These are phyloP conservation scores for Syngnathus typhle DNA, from an alignment of 2,113 vertebrate genomes.

Conservation along the genomic window DNA sequence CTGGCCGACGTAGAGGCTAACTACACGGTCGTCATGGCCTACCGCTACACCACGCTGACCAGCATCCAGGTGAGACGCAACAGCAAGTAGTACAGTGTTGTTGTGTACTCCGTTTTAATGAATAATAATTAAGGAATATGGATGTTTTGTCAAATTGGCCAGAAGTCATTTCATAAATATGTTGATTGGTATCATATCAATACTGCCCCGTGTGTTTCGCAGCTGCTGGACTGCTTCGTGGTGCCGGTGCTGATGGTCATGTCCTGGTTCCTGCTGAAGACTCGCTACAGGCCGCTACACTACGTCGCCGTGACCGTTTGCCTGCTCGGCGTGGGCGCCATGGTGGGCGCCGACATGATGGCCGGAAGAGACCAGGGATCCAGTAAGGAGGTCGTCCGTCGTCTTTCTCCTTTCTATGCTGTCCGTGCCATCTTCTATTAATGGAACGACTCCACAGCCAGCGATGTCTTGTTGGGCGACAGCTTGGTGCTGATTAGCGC, in stretches of 20 bases:
- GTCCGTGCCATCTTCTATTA: fast-evolving
- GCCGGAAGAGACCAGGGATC: constrained; percentile 75
- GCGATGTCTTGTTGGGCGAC: constrained; percentile 81
- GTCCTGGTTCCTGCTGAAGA: constrained; percentile 85
- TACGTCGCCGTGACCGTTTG: constrained; percentile 83
- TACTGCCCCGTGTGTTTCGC: constrained; percentile 29
- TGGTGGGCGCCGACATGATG: constrained; percentile 91
- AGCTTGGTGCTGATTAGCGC: constrained; percentile 86
- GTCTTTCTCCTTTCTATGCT: not conserved
- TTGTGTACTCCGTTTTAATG: no score
- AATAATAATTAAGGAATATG: not conserved
- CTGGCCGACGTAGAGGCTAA: constrained; percentile 92
- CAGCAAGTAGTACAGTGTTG: not conserved
- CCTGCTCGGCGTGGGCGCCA: constrained; percentile 87
- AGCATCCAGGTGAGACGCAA: constrained; percentile 85
- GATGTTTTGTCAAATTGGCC: no score
- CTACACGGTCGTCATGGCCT: constrained; percentile 87
- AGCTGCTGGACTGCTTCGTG: constrained; percentile 96
- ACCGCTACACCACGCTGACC: constrained; percentile 90
- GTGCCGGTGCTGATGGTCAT: constrained; percentile 94
- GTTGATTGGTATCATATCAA: not conserved
- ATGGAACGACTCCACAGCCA: constrained; percentile 64
- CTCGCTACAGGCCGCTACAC: constrained; percentile 84
- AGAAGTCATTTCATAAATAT: not conserved
- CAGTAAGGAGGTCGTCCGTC: constrained; percentile 66